Evolutionary conservation across 2,888 invertebrate genomes (phyloP), one percentile per base, ranked within the genome.

Genomic region (Lydus trimaculatus): DNA sequence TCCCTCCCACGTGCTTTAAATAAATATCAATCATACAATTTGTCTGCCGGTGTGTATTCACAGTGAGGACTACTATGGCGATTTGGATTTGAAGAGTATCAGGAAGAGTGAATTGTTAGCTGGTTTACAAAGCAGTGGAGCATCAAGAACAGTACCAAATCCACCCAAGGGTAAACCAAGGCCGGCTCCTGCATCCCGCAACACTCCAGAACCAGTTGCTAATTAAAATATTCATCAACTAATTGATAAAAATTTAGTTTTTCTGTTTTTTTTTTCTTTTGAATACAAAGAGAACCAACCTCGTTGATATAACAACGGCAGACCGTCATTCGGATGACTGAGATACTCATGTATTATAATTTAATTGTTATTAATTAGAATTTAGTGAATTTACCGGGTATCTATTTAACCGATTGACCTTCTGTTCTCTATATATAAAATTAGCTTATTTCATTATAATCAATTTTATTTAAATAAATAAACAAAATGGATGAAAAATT

Each of bases 61-160:
- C 94, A 96, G 96, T 90, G 96, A 96, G 91, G 96, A 96, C 92
- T 96, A 96, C 91, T 96, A 96, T 85, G 96, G 96, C 79, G 96
- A 96, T 87, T 88, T 96, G 91, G 96, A 96, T 88, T 89, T 96
- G 90, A 96, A 96, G 92, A 91, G 92, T 88, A 94, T 96, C 91
- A 92, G 95, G 88, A 96, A 96, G 91, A 94, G 94, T 87, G 96
- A 96, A 87, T 91, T 95, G 80, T 90, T 94, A 84, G 90, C 94
- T 81, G 95, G 95, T 80, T 89, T 94, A 81, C 89, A 90, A 81
- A 87, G 87, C 84, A 88, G 90, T 79, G 87, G 88, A 79, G 75
- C 80, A 7, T 82, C 84, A 84, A 88, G 89, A 85, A 70, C 69
- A 72, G 74, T 66, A 66, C 74, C 78, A 8, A 43, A 43, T 66